Evolutionary conservation across 1,140 invertebrate species (phyloP), one percentile per base, ranked within the genome.

Genomic region (Eufriesea mexicana): DNA sequence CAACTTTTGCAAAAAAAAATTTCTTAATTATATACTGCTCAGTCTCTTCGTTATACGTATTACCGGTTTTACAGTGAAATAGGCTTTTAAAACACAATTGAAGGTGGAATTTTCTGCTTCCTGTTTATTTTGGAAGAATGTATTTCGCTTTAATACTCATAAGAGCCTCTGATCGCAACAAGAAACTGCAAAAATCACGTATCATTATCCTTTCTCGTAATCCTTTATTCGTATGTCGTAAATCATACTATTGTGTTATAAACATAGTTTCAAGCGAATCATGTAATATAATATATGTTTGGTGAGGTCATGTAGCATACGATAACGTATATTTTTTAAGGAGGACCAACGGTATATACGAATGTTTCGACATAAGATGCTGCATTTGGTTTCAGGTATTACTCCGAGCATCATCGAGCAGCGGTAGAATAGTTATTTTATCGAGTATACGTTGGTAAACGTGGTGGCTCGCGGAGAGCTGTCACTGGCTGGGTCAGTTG

Each of bases 401-500:
- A 0, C 18, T 70, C 23, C 8, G 28, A 23, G 28, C 12, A 47
- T 16, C 59, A 28, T 80, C n/a, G 18, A 18, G 4, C 16, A 14
- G 12, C 23, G 2, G 7, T 20, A 12, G 23, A 25, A 54, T 25
- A 61, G 78, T 84, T 76, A 25, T 14, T 83, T 78, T 57, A 10
- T 76, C 20, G 54, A 9, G 23, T 12, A 12, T 20, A 25, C 5
- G 85, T 88, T 91, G 88, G 89, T 68, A 77, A 47, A 42, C 59
- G 62, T 91, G 88, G 28, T 62, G 23, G 59, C 70, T 78, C 16
- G 73, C 47, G 66, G 79, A 85, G 86, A 92, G 86, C 91, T 93
- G 92, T 93, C 92, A 93, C 83, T 86, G 86, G 83, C 89, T 90
- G 86, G 89, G 90, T 93, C 93, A 94, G 94, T 94, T 94, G 94